phyloP scores from a whole-genome alignment of 2,113 vertebrate genomes.

The human (Homo sapiens) region GRCh38 chr3:121953501-121954000 shows the following conservation, averaged over 20 bases:
- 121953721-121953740: not conserved
- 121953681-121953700: not conserved
- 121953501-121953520: not conserved
- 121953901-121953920: too few relatives aligned
- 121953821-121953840: not conserved
- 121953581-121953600: not conserved
- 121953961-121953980: too few relatives aligned
- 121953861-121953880: not conserved
- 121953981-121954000: too few relatives aligned
- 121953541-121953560: not conserved
- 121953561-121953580: not conserved
- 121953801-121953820: not conserved
- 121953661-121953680: too few relatives aligned
- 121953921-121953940: too few relatives aligned
- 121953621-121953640: not conserved
- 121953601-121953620: not conserved
- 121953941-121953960: too few relatives aligned
- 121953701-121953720: not conserved
- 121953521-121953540: not conserved
- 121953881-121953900: too few relatives aligned
- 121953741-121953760: not conserved
- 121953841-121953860: not conserved
- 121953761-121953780: not conserved
- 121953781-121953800: not conserved
- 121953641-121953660: too few relatives aligned